phyloP scores from a whole-genome alignment of 2,888 invertebrate genomes.

The Folsomia candida region DNA sequence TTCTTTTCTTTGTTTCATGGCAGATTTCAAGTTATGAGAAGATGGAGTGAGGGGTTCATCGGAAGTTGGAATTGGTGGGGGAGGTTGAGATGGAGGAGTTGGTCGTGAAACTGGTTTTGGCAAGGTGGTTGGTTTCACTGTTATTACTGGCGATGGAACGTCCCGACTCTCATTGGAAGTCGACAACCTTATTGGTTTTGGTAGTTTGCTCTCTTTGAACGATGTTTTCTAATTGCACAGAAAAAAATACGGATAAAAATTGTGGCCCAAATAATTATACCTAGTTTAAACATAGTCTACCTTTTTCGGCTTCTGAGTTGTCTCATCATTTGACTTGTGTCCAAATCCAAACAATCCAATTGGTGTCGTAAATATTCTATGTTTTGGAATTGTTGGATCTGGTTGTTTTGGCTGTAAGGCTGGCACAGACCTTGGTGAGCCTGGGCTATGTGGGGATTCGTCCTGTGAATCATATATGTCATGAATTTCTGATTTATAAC shows the following conservation, averaged over 20 bases:
- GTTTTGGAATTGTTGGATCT: constrained; percentile 31
- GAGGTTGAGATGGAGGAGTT: not conserved
- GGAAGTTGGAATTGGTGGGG: not conserved
- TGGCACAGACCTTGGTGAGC: constrained; percentile 14
- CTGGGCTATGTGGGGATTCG: constrained; percentile 13
- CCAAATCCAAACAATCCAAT: not conserved
- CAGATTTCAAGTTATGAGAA: constrained; percentile 30
- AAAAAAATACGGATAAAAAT: not conserved
- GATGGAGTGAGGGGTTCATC: not conserved
- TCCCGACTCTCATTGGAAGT: constrained; percentile 1
- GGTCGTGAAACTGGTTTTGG: constrained; percentile 2
- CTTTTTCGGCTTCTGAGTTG: not conserved
- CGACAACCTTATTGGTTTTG: not conserved
- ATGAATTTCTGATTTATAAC: constrained; percentile 9
- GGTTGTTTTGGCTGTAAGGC: constrained; percentile 23
- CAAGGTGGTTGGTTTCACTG: constrained; percentile 3
- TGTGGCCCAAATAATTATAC: too few relatives aligned
- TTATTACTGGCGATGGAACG: not conserved
- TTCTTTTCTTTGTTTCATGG: constrained; percentile 40
- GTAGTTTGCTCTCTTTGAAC: not conserved
- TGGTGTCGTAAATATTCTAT: constrained; percentile 39
- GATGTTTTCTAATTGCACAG: not conserved
- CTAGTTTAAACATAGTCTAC: too few relatives aligned
- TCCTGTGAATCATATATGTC: constrained; percentile 22
- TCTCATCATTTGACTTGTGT: not conserved